phyloP scores from a whole-genome alignment of 2,888 invertebrate species.

The Stenichneumon culpator region DNA sequence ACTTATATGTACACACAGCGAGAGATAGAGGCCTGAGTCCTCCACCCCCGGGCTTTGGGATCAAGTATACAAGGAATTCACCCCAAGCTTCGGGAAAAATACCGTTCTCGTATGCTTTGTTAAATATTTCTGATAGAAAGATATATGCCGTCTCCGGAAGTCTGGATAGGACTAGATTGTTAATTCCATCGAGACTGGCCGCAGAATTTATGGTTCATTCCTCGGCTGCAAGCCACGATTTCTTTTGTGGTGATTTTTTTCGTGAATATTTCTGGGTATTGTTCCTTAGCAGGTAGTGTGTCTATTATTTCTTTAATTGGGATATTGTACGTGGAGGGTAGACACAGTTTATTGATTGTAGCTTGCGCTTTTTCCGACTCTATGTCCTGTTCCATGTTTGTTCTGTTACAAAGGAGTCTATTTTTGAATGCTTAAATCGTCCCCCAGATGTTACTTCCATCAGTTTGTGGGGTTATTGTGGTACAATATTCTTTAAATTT shows the following conservation, averaged over 20 bases:
- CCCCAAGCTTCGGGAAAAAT: not conserved
- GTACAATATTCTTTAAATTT: conserved; percentile 7
- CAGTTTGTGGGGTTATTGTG: not conserved
- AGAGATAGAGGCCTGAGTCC: conserved; percentile 31
- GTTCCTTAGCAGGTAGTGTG: not conserved
- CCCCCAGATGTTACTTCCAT: conserved; percentile 2
- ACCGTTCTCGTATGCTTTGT: not conserved
- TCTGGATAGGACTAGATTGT: not conserved
- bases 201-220: not conserved
- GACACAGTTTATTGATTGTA: not conserved
- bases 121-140: not conserved
- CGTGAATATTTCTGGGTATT: not conserved
- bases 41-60: not conserved
- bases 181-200: not conserved
- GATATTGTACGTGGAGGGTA: not conserved
- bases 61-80: not conserved
- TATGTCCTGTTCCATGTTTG: not conserved
- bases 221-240: not conserved
- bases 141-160: not conserved
- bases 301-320: not conserved
- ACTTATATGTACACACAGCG: conserved; percentile 14
- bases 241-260: conserved; percentile 1
- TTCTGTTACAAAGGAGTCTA: not conserved
- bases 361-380: not conserved
- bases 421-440: conserved; percentile 4